phyloP scores from a whole-genome alignment of 2,888 invertebrate genomes.

The Blomia tropicalis region DNA sequence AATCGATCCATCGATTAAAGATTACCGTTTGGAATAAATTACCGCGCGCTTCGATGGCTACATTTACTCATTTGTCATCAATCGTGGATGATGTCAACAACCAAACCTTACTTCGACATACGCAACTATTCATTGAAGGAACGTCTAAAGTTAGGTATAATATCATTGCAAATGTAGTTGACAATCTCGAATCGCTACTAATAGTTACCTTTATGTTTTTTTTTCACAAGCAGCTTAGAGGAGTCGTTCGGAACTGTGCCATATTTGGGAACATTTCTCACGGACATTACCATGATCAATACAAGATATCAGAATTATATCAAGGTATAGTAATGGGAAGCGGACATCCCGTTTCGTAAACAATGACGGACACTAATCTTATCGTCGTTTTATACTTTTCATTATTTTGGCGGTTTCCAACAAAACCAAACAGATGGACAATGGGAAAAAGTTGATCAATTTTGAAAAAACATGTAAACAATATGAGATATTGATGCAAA shows the following conservation, averaged over 20 bases:
- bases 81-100: constrained; percentile 27
- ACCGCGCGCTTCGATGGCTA: constrained; percentile 14
- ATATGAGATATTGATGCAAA: constrained; percentile 89
- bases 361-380: background rate
- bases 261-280: constrained; percentile 90
- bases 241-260: constrained; percentile 65
- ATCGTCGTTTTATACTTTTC: constrained; percentile 17
- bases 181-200: constrained; percentile 21
- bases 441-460: constrained; percentile 69
- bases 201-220: too few relatives aligned
- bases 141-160: constrained; percentile 26
- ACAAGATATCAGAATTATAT: constrained; percentile 40
- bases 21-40: constrained; percentile 24
- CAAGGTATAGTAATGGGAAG: too few relatives aligned
- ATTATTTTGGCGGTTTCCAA: too few relatives aligned
- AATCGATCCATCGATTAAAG: constrained; percentile 26
- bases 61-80: constrained; percentile 23
- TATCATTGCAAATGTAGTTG: constrained; percentile 12
- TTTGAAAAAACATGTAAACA: constrained; percentile 96
- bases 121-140: constrained; percentile 26
- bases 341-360: background rate
- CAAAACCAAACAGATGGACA: too few relatives aligned
- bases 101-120: constrained; percentile 25
- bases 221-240: constrained; percentile 22
- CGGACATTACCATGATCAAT: constrained; percentile 96